Percentiles rank a stretch among this genome's conserved stretches.
Conservation (phyloP, 1,140 invertebrate species). For the Helicoverpa zea region DNA sequence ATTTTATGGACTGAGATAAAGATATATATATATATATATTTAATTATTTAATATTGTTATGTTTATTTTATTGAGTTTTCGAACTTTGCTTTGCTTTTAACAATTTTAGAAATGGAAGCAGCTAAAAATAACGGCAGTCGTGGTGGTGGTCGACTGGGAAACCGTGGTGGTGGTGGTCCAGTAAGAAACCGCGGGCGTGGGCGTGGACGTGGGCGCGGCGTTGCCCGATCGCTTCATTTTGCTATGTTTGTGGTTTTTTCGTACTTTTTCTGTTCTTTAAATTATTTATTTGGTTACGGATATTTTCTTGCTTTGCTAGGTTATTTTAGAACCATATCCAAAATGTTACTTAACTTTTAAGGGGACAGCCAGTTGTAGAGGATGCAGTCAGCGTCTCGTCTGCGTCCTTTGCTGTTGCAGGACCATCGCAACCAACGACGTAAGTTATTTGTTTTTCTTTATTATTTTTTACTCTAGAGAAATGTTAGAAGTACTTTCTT, state of each 20-base stretch:
- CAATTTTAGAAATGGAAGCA: no score
- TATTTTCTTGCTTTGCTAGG: background rate
- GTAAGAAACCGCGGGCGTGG: no score
- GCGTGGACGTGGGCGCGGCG: background rate
- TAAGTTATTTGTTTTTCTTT: background rate
- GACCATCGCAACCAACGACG: conserved; percentile 1
- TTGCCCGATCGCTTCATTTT: background rate
- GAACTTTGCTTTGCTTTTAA: no score
- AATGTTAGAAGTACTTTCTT: background rate
- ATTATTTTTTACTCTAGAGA: background rate
- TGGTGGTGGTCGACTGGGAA: background rate
- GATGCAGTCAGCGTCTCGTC: background rate
- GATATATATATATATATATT: no score
- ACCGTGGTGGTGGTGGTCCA: background rate
- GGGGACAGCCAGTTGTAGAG: no score
- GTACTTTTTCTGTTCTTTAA: no score
- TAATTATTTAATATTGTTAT: no score
- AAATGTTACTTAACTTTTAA: no score
- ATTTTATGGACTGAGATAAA: no score
- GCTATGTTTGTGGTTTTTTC: background rate
- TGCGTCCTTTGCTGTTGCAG: background rate
- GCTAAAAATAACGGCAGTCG: background rate
- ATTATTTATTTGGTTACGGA: background rate
- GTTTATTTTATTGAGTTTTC: no score
- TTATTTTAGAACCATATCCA: background rate